Evolutionary conservation across 2,797 vertebrate genomes (phyloP), one percentile per base, ranked within the genome.

Genomic region (Platyrinchus mystaceus): DNA sequence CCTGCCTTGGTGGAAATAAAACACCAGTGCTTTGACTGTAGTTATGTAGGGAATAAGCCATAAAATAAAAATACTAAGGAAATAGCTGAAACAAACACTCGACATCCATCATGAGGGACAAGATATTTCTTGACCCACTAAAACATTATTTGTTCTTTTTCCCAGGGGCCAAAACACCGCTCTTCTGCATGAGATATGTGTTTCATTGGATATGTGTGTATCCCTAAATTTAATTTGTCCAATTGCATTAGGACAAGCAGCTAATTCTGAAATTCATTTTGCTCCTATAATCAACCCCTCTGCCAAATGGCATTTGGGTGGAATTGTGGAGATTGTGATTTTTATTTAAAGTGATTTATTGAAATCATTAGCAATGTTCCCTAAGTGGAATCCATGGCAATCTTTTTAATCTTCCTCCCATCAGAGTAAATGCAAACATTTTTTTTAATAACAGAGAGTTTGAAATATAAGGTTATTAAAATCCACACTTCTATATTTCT

Each of bases 341-440:
- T 96, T 97, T 94, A 95, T 95, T 96, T 95, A 58, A 93, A 91
- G 63, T 84, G 79, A 95, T 97, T 94, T 95, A 95, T 96, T 21
- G 52, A 86, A 92, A 95, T 88, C 60, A 84, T 95, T 94, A 94
- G 58, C 77, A 36, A 49, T 88, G 69, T 94, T 93, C 39, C 66
- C 76, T 86, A 90, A 95, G 85, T 89, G 43, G 89, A 87, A 94
- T 78, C 81, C 62, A 76, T 66, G 79, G 85, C 89, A 84, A 91
- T 90, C 43, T 69, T 96, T 93, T 96, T 96, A 89, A 94, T 96
- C 82, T 91, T 88, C 27, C 50, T 43, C 62, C 62, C 60, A 87
- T 88, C 91, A 73, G 28, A 66, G 71, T 39, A 94, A 95, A 96
- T 60, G 56, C 76, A 95, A 95, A 93, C 79, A 28, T 85, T 84